Conservation (phyloP, 2,888 invertebrate species). For the Shargacucullia verbasci region DNA sequence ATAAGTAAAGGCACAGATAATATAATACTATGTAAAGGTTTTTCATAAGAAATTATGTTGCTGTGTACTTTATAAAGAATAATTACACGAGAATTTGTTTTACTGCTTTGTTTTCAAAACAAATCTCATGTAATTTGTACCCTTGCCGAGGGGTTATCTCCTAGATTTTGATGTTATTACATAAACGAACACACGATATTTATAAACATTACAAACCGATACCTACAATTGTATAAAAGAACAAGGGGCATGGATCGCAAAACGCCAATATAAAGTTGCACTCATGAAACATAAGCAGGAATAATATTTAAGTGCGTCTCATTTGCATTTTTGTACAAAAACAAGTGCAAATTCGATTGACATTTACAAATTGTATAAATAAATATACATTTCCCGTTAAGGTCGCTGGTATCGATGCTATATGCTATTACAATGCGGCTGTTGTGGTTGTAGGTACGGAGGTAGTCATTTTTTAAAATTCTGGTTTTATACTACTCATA, state of each 20-base stretch:
- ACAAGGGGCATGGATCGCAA: neutral
- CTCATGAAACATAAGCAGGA: too few relatives aligned
- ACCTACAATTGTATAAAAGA: too few relatives aligned
- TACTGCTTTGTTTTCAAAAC: constrained; percentile 33
- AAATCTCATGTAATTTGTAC: constrained; percentile 8
- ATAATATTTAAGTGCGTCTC: too few relatives aligned
- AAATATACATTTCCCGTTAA: constrained; percentile 2
- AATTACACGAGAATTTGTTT: constrained; percentile 22
- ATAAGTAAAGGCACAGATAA: too few relatives aligned
- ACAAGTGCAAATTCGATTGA: constrained; percentile 1
- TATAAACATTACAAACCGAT: too few relatives aligned
- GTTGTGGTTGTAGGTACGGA: neutral
- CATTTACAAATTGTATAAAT: constrained; percentile 12
- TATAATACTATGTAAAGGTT: too few relatives aligned
- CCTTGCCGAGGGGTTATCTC: constrained; percentile 2
- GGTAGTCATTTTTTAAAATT: neutral
- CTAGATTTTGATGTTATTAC: neutral
- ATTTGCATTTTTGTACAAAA: too few relatives aligned
- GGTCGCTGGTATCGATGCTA: constrained; percentile 3
- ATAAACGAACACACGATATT: neutral
- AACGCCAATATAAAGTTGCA: too few relatives aligned
- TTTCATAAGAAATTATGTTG: too few relatives aligned
- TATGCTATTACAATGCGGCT: neutral
- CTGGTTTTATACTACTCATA: too few relatives aligned
- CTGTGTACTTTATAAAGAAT: too few relatives aligned